Base-by-base conservation (phyloP, 2,888 invertebrate genomes). In the Trachelus troglodyta region DNA sequence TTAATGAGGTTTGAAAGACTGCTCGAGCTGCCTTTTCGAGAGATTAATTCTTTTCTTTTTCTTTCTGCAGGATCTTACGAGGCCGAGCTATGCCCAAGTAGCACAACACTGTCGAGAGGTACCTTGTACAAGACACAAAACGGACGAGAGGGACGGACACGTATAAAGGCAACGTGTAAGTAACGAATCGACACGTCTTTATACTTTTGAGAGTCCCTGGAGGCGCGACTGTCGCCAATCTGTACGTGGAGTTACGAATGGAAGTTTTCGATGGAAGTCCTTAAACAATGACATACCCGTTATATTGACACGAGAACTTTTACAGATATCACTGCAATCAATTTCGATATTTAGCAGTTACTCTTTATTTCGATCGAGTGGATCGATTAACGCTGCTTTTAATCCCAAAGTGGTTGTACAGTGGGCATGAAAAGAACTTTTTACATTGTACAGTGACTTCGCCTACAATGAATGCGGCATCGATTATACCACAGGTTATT, bases 1-100 rank as follows among this genome's bases (percentile, higher is more conserved):
- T 12, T 1, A 35, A 56, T 9, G 9, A 1, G 2, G 9, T 56
- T 56, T 23, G 2, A 56, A 23, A 23, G 2, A 56, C 9, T 56
- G 23, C 23, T 56, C 23, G 56, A 56, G 56, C 9, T 56, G 23
- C 56, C 23, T 1, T 56, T 56, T 56, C 23, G 56, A 56, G 23
- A 31, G 71, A 33, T 31, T 71, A 71, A 71, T 23, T 31, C 6
- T 74, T 75, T 35, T 80, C 79, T 81, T 73, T 82, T 80, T 35
- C 80, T 78, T 80, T 73, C 79, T 75, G 73, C 85, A 91, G 91
- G 91, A 91, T 85, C 89, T 89, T 87, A 89, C 90, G 84, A 90
- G 90, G 90, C 91, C 91, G 85, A 91, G 91, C 86, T 91, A 91
- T 89, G 91, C 91, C 86, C 91, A 91, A 91, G 91, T 91, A 89